phyloP scores from a whole-genome alignment of 2,113 vertebrate species.

The human (Homo sapiens) region GRCh38 chr6:152464001-152464500 shows the following conservation, averaged over 20 bases:
- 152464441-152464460: neutral
- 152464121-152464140: neutral
- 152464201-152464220: neutral
- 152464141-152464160: neutral
- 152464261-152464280: neutral
- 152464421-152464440: constrained; percentile 18
- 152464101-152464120: neutral
- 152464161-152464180: neutral
- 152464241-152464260: rapidly evolving
- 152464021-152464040: neutral
- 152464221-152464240: neutral
- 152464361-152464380: constrained; percentile 20
- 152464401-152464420: neutral
- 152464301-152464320: constrained; percentile 48
- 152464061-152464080: neutral
- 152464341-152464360: constrained; percentile 53
- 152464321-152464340: constrained; percentile 29
- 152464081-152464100: neutral
- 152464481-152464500: neutral
- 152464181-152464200: neutral
- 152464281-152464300: constrained; percentile 14
- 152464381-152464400: constrained; percentile 33
- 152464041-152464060: constrained; percentile 5
- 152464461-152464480: neutral
- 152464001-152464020: neutral